Base-by-base conservation (phyloP, 2,113 vertebrate species). In the Cavia porcellus region DNA sequence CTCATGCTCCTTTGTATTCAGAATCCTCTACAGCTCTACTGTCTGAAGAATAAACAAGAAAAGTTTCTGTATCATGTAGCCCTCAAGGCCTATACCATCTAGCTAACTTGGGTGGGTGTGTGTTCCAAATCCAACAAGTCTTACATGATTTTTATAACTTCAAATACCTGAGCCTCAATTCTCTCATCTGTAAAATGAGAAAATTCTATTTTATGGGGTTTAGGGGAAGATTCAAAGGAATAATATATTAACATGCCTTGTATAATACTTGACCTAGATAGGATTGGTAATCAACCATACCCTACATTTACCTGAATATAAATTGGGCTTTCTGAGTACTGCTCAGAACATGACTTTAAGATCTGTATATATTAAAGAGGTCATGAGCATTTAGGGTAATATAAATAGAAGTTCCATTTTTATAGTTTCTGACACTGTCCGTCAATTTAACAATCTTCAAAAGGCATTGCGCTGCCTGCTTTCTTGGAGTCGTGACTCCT, bases 171-270 rank as follows among this genome's bases (percentile, higher is more conserved):
- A 87, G 35, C n/a, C 50, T 72, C 20, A 64, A 24, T 91, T 91
- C 42, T 92, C 59, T 92, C 55, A 8, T 79, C 24, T 90, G 9
- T 90, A 9, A 90, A 92, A 86, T 85, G 32, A 85, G 72, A 38
- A 7, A 89, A 84, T 57, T 68, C 24, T 86, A 25, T 20, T 32
- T 79, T 55, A 7, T 0, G 42, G 83, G 77, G 75, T 90, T 94
- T 55, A 13, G 52, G 7, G 64, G 13, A 93, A 84, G 61, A 52
- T 55, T 62, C 64, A 79, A 17, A 50, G 30, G 3, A 5, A 42
- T 72, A n/a, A 52, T 55, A n/a, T n/a, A 45, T 77, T 91, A 86
- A 95, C 87, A 42, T 64, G 61, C 47, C 47, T 55, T 57, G 28
- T 59, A 0, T 59, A 42, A 32, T 72, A 24, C 24, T 25, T 93